phyloP scores from a whole-genome alignment of 2,113 vertebrate species.

The Nesoenas mayeri region DNA sequence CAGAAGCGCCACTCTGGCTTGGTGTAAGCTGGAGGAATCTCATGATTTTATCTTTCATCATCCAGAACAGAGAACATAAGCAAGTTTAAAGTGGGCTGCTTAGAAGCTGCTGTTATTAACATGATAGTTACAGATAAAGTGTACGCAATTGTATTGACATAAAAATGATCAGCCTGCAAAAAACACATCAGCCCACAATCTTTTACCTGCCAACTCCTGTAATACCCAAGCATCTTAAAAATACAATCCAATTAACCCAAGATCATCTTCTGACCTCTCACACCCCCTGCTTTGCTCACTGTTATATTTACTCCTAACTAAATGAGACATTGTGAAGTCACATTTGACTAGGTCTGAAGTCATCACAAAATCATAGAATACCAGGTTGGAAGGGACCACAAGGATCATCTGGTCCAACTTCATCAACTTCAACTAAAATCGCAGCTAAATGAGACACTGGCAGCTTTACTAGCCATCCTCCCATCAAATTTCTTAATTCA shows the following conservation, averaged over 20 bases:
- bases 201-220: neutral
- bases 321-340: neutral
- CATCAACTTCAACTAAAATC: neutral
- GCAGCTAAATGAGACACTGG: neutral
- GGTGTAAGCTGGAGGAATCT: neutral
- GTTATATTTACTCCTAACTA: neutral
- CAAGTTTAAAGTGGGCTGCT: neutral
- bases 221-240: neutral
- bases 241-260: neutral
- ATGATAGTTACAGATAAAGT: neutral
- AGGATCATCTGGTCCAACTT: too few species aligned
- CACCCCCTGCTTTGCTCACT: neutral
- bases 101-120: neutral
- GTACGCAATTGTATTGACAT: neutral
- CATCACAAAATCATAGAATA: neutral
- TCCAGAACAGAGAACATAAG: neutral
- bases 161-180: neutral
- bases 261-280: neutral
- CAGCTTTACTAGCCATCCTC: neutral
- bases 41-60: neutral
- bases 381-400: too few species aligned
- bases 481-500: neutral
- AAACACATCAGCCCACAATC: neutral
- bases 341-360: neutral
- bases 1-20: neutral